Percentiles rank a stretch among this genome's conserved stretches.
Evolutionary conservation across 2,113 vertebrate species (phyloP).

Genomic region (Vimba vimba): DNA sequence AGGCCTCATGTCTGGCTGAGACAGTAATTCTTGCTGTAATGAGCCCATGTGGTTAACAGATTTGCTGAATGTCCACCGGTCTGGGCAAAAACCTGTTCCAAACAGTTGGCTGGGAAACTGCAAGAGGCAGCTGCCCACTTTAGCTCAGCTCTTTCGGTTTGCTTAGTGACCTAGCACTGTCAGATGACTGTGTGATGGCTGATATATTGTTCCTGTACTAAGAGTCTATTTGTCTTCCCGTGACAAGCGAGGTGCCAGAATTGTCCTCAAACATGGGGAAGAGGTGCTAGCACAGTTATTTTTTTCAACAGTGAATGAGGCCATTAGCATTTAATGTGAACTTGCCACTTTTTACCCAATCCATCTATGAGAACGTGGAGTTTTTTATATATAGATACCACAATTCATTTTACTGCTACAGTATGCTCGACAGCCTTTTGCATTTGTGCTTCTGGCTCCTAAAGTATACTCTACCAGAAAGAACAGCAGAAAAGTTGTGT

Average conservation of each 20-base stretch:
- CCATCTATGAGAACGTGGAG: background rate
- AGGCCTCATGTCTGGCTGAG: slow-evolving; percentile 14
- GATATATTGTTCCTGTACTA: slow-evolving; percentile 44
- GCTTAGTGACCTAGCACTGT: slow-evolving; percentile 49
- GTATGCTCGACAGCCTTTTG: background rate
- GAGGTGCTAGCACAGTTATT: background rate
- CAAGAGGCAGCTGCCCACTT: slow-evolving; percentile 45
- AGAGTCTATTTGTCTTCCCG: slow-evolving; percentile 51
- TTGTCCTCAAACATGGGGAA: slow-evolving; percentile 37
- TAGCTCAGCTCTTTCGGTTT: slow-evolving; percentile 30
- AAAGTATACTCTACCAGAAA: background rate
- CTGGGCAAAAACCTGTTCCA: slow-evolving; percentile 55
- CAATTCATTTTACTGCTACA: background rate
- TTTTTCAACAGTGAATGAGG: slow-evolving; percentile 19
- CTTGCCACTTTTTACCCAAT: slow-evolving; percentile 4
- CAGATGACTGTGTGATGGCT: slow-evolving; percentile 37
- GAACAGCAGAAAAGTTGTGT: background rate
- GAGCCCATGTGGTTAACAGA: slow-evolving; percentile 48
- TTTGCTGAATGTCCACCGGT: slow-evolving; percentile 40
- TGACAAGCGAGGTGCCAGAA: slow-evolving; percentile 44
- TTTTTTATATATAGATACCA: background rate
- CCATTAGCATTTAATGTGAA: slow-evolving; percentile 12
- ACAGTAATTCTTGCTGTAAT: slow-evolving; percentile 41
- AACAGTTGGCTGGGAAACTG: slow-evolving; percentile 48
- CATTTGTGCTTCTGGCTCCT: background rate